Conservation (phyloP, 2,113 vertebrate species). For the Casuarius casuarius region DNA sequence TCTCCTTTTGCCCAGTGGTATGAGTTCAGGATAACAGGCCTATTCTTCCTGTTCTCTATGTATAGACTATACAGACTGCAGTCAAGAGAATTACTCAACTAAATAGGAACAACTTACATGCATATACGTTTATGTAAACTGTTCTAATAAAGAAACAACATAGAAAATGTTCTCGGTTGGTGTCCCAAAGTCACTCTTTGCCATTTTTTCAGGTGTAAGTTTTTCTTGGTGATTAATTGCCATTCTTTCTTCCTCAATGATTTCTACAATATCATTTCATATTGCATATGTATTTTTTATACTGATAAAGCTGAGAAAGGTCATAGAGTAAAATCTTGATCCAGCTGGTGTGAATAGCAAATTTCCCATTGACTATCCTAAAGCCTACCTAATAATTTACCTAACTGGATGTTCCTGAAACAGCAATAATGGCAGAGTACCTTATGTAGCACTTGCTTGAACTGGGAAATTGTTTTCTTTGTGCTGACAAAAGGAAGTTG, state of each 20-base stretch:
- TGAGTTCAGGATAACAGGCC: not conserved
- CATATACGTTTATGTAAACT: not conserved
- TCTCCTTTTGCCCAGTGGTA: not conserved
- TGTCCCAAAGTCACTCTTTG: not conserved
- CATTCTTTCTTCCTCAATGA: not conserved
- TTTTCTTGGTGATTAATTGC: not conserved
- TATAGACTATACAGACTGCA: not conserved
- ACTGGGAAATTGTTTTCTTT: not conserved
- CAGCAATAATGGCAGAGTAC: not conserved
- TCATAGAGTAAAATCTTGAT: not conserved
- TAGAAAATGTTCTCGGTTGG: not conserved
- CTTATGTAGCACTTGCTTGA: not conserved
- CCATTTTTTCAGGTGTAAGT: not conserved
- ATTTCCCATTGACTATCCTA: not conserved
- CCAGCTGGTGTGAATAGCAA: not conserved
- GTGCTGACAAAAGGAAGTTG: not conserved
- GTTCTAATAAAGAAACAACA: not conserved
- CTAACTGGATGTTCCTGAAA: not conserved
- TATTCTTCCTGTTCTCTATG: not conserved
- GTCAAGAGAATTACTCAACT: not conserved
- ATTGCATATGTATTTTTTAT: not conserved
- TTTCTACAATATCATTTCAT: not conserved
- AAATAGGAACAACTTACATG: not conserved
- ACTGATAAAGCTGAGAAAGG: not conserved
- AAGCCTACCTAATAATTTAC: not conserved